A percentile compares a stretch with the other conserved stretches of the same genome.
Conservation (phyloP, 2,113 vertebrate genomes). For the Oncorhynchus gorbuscha region DNA sequence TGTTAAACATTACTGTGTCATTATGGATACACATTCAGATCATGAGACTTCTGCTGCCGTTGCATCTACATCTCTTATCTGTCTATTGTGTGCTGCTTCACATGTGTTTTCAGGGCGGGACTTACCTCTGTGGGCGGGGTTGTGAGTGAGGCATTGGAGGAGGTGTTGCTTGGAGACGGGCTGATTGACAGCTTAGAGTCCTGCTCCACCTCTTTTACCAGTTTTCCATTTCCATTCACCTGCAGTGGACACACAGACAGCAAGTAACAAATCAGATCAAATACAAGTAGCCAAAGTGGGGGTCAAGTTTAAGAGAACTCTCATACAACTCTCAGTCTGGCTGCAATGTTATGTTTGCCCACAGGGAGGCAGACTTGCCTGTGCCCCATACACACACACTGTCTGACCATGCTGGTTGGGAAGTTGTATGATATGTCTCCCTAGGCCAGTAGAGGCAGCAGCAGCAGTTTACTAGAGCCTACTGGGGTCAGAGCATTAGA, state of each 20-base stretch:
- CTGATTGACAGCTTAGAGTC: constrained; percentile 66
- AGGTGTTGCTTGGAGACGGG: constrained; percentile 70
- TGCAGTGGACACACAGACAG: constrained; percentile 35
- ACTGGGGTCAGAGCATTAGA: neutral
- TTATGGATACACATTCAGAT: neutral
- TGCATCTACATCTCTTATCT: too few relatives aligned
- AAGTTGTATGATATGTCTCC: neutral
- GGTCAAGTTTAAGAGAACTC: neutral
- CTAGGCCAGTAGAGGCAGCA: neutral
- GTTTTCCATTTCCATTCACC: constrained; percentile 63
- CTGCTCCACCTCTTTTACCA: constrained; percentile 44
- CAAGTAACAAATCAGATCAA: neutral
- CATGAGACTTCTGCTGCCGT: neutral
- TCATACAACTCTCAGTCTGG: too few relatives aligned
- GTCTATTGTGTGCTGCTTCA: neutral
- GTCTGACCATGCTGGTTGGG: neutral
- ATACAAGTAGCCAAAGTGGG: neutral
- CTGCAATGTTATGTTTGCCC: constrained; percentile 27
- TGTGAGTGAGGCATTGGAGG: constrained; percentile 69
- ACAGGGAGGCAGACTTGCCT: constrained; percentile 39
- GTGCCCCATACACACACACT: neutral
- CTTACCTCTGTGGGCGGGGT: constrained; percentile 67
- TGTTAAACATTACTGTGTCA: too few relatives aligned
- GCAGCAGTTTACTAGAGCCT: neutral
- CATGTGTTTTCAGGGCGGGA: constrained; percentile 28